Base-by-base conservation (phyloP, 2,888 invertebrate genomes). In the Biston betularia region DNA sequence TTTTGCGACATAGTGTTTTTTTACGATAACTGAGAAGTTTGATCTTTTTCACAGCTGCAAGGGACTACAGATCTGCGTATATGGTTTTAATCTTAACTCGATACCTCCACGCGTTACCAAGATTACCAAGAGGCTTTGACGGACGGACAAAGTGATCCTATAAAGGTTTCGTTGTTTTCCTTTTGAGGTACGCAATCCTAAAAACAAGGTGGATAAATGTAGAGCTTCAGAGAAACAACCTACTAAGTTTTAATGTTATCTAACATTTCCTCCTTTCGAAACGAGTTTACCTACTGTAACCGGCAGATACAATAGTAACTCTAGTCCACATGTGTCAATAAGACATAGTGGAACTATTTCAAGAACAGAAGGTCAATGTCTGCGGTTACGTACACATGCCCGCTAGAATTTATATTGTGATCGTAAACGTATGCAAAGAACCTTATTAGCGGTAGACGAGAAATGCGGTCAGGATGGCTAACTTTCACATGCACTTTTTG, bases 291-390 rank as follows among this genome's bases (percentile, higher is more conserved):
- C 34, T 34, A 45, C 34, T 44, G 3, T 15, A 5, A 4, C 24
- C 42, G 24, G 40, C 38, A 35, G 14, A n/a, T 8, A 33, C 15
- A 33, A 45, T 46, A 56, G 42, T 46, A 11, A 66, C 70, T 61
- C 68, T 40, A 56, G 45, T 56, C 53, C 66, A 66, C 62, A 58
- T 66, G 62, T 56, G 59, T 59, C 59, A 50, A 59, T 46, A 50
- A 80, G 75, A 79, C 75, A 76, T 81, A 79, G 80, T 79, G 76
- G 75, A 76, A 82, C 84, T 89, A 89, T 89, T 88, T 85, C 75
- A 75, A 83, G 81, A 78, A 56, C 67, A 79, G 85, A 88, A 89
- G 90, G 90, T 90, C 90, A 90, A 89, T 89, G 90, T 89, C 88
- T 89, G 87, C 80, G 79, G 81, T 81, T 79, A 78, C 77, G 77